Percentiles rank a stretch among this genome's conserved stretches.
These are phyloP conservation scores for Otolemur crassicaudatus DNA, from an alignment of 2,797 vertebrate species.

Conservation along the genomic window DNA sequence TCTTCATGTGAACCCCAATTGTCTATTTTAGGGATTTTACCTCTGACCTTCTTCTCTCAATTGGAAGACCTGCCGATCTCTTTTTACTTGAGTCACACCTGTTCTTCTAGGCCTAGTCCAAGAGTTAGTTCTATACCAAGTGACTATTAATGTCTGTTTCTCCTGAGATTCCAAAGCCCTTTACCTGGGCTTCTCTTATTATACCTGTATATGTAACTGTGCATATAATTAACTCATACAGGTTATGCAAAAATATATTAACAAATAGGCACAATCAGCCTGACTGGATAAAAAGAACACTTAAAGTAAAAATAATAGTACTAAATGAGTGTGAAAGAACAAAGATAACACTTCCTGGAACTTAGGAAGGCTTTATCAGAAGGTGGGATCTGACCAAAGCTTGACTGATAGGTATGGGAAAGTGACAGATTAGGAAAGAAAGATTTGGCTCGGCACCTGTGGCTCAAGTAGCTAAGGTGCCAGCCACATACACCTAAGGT, in stretches of 20 bases:
- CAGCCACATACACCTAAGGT: too few relatives aligned
- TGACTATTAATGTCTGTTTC: background rate
- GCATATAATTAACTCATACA: background rate
- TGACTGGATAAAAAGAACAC: conserved; percentile 30
- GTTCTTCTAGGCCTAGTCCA: background rate
- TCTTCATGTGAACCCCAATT: background rate
- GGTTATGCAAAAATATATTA: conserved; percentile 22
- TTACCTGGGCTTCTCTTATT: background rate
- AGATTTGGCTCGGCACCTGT: background rate
- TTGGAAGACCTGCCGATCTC: conserved; percentile 25
- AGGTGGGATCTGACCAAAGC: background rate
- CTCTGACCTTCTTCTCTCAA: background rate
- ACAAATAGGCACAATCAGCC: background rate
- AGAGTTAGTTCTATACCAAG: background rate
- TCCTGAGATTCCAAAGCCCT: conserved; percentile 18
- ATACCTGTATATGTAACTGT: background rate
- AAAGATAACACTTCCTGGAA: background rate
- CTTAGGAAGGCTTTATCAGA: background rate
- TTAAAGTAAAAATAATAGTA: conserved; percentile 25
- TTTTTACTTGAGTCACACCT: background rate
- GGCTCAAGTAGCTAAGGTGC: too few relatives aligned
- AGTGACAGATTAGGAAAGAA: background rate
- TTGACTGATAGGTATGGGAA: background rate
- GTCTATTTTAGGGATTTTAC: background rate
- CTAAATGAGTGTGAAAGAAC: background rate